Evolutionary conservation across 2,797 vertebrate genomes (phyloP).

Genomic region (Florisuga fusca): DNA sequence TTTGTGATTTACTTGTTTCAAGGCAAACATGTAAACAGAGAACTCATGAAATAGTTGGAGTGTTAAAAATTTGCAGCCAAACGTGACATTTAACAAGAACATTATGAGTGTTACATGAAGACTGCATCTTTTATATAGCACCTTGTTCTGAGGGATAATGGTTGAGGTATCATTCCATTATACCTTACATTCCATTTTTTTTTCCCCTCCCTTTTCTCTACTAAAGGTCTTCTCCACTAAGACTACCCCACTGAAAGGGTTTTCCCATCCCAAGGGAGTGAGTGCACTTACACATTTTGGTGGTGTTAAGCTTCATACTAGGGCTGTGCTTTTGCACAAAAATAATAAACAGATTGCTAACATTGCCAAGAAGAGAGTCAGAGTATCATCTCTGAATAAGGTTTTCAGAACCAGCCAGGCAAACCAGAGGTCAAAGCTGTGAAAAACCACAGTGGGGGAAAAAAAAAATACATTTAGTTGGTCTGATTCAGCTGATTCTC

Average conservation of each 20-base stretch:
- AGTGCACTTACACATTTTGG: not conserved
- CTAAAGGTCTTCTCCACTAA: not conserved
- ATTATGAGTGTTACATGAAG: not conserved
- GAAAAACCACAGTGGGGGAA: not conserved
- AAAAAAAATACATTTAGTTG: not conserved
- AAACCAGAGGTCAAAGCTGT: not conserved
- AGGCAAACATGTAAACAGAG: not conserved
- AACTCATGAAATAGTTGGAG: not conserved
- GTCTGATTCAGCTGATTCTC: not conserved
- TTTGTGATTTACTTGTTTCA: not conserved
- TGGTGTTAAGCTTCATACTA: not conserved
- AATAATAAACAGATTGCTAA: slow-evolving; percentile 16
- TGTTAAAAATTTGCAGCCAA: not conserved
- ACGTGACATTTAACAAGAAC: not conserved
- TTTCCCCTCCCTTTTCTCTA: not conserved
- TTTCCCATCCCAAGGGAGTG: not conserved
- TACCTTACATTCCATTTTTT: not conserved
- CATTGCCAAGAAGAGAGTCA: not conserved
- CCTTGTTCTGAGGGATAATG: not conserved
- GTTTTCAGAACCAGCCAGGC: slow-evolving; percentile 6
- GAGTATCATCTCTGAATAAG: slow-evolving; percentile 17
- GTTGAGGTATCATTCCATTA: not conserved
- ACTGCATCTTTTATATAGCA: not conserved
- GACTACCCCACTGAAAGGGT: not conserved
- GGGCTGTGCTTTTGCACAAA: not conserved